Base-by-base conservation (phyloP, 1,140 invertebrate genomes). In the Daktulosphaira vitifoliae region DNA sequence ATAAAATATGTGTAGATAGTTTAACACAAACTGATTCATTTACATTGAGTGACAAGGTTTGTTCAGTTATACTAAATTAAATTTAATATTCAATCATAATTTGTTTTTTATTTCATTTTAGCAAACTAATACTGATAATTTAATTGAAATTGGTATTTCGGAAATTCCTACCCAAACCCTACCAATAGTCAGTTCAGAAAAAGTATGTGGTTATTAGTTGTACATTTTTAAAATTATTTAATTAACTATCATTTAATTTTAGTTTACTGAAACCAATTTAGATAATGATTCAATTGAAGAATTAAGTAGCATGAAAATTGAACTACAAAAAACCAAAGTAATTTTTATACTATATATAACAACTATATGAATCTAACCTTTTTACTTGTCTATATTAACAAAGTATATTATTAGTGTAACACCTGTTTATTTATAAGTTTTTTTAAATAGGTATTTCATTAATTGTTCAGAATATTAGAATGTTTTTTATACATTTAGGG, bases 401-500 rank as follows among this genome's bases (percentile, higher is more conserved):
- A 29, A 25, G 29, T 44, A 25, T 25, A 62, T 46, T 48, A 26
- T 62, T 5, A 48, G 42, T 62, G 44, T n/a, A 2, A 7, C 42
- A 48, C 46, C 7, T 46, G 44, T 56, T 54, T 39, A 7, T 44
- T 22, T 48, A 33, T n/a, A 33, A 15, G 42, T 26, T 62, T 20
- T 46, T 25, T 25, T 25, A 11, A 62, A 39, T 62, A 46, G 46
- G 29, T 16, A 26, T 33, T 48, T 6, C 29, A 33, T 6, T 62
- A 39, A 26, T 46, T 59, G 53, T 59, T 46, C 46, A 62, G 56
- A 62, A 62, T 62, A 15, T 46, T 62, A 46, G 26, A 48, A 39
- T 46, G 23, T 48, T 16, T 62, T 22, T 62, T 62, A 44, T 46
- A 62, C 44, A 62, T 62, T 62, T 62, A 62, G 56, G 56, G 56